Evolutionary conservation across 2,888 invertebrate species (phyloP).

Genomic region (Lithophane semibrunnea): DNA sequence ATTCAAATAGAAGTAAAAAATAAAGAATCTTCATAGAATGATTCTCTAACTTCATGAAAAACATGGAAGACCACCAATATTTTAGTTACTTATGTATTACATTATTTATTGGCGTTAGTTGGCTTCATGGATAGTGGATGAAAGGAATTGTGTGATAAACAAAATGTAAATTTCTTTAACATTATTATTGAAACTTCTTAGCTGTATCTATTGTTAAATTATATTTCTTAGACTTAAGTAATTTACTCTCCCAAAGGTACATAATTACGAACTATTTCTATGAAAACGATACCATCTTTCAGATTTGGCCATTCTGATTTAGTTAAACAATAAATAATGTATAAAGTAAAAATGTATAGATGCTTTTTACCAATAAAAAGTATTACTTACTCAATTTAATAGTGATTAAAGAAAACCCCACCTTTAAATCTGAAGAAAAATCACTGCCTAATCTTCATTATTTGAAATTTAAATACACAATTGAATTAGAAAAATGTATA

Average conservation of each 20-base stretch:
- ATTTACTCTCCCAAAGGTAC: constrained; percentile 83
- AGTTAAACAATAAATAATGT: neutral
- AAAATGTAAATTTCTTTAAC: constrained; percentile 83
- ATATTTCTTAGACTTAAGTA: constrained; percentile 71
- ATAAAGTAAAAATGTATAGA: neutral
- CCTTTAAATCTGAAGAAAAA: constrained; percentile 41
- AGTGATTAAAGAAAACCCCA: constrained; percentile 29
- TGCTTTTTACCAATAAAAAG: constrained; percentile 1
- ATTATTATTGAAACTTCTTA: constrained; percentile 77
- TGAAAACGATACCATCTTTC: constrained; percentile 32
- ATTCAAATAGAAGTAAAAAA: neutral
- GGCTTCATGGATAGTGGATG: constrained; percentile 74
- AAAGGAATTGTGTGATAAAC: constrained; percentile 85
- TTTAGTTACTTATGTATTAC: constrained; percentile 65
- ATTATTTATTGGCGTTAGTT: constrained; percentile 80
- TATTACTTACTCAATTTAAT: neutral
- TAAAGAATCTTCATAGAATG: constrained; percentile 12
- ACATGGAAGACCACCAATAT: constrained; percentile 68
- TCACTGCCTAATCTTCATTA: constrained; percentile 22
- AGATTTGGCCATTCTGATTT: constrained; percentile 10
- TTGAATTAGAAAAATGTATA: neutral
- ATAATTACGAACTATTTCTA: constrained; percentile 67
- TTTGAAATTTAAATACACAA: neutral
- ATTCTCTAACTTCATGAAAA: constrained; percentile 22
- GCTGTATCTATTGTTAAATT: constrained; percentile 79